Conservation (phyloP, 1,140 invertebrate species). For the Andricus grossulariae region DNA sequence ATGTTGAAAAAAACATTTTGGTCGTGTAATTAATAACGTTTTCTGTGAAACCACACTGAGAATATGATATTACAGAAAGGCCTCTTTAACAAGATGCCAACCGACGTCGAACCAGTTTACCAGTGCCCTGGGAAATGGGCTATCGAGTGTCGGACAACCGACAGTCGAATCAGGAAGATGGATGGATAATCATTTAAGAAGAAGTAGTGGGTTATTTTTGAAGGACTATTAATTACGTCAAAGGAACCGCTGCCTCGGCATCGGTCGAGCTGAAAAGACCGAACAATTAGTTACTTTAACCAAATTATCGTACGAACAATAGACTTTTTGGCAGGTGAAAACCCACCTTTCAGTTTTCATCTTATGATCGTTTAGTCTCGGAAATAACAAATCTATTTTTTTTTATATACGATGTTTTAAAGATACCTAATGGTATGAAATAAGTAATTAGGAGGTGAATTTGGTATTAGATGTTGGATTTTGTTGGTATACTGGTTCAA, state of each 20-base stretch:
- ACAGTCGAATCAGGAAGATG: constrained; percentile 68
- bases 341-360: not conserved
- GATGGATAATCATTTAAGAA: constrained; percentile 74
- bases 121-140: constrained; percentile 39
- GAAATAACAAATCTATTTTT: not conserved
- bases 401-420: too few species aligned
- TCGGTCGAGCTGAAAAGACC: constrained; percentile 59
- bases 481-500: too few species aligned
- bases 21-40: constrained; percentile 20
- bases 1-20: constrained; percentile 7
- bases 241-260: constrained; percentile 66
- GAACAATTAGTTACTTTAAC: constrained; percentile 76
- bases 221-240: constrained; percentile 75
- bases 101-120: constrained; percentile 13
- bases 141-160: constrained; percentile 58
- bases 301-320: constrained; percentile 74
- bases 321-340: constrained; percentile 46
- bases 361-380: not conserved
- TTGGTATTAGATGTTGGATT: too few species aligned
- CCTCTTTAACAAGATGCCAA: constrained; percentile 20
- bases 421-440: too few species aligned
- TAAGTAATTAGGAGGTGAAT: too few species aligned
- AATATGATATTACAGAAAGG: constrained; percentile 18
- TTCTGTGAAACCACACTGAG: constrained; percentile 14
- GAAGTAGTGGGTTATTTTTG: constrained; percentile 63